Evolutionary conservation across 2,113 vertebrate genomes (phyloP), one percentile per base, ranked within the genome.

Genomic region (Thamnaconus septentrionalis): DNA sequence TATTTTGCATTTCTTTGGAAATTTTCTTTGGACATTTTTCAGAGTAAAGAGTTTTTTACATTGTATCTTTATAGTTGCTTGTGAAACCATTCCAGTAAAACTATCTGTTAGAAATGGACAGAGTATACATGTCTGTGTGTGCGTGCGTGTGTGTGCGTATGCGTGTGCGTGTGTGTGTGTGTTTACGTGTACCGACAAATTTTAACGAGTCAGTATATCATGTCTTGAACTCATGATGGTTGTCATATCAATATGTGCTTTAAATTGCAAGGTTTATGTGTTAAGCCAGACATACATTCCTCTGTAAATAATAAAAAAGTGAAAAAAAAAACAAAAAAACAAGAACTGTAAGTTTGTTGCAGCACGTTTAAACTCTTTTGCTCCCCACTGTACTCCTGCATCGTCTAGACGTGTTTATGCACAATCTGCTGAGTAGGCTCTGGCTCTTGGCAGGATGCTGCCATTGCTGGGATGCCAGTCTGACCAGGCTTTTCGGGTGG

Each of bases 51-150:
- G 80, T 91, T 92, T 92, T 93, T 90, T 93, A 93, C 89, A 91
- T 92, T 85, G 90, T 93, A 89, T 86, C 90, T 92, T 92, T 91
- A 87, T 88, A 92, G 90, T 92, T 92, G 85, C 90, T 91, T 71
- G 91, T 93, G 89, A 92, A 87, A 90, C 90, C 89, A 91, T 92
- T 93, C 90, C 90, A 90, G 90, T 92, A 82, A 86, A 81, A 73
- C 85, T n/a, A 81, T 91, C 85, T 88, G 85, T 92, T 89, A 83
- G 75, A 85, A 79, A 85, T 87, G 82, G 80, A 88, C 88, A 87
- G 86, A 89, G 81, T 91, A 75, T 89, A 87, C 84, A 79, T 85
- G 77, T 92, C 80, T 91, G 81, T 89, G 81, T 89, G 79, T 84
- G 84, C 74, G 87, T 59, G 87, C 69, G 73, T 85, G 81, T 84